Percentiles rank a stretch among this genome's conserved stretches.
phyloP scores from a whole-genome alignment of 2,113 vertebrate genomes.

The Leptobrachium ailaonicum region DNA sequence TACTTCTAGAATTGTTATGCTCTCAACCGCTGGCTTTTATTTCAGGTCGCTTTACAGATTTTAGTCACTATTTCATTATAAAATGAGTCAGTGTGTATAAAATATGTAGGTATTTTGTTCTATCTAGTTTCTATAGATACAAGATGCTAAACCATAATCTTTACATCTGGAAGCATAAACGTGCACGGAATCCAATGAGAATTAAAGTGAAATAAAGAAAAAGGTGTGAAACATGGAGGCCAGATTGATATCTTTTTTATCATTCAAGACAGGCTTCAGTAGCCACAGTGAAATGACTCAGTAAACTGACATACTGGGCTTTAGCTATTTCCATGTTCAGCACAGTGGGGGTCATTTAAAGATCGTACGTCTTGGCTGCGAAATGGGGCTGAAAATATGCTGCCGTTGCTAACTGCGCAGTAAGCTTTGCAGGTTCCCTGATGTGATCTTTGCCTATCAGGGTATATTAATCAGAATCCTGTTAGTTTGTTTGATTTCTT shows the following conservation, averaged over 20 bases:
- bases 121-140: no score
- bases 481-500: conserved; percentile 40
- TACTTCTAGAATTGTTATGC: no score
- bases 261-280: conserved; percentile 46
- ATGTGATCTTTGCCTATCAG: conserved; percentile 47
- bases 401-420: conserved; percentile 48
- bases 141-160: background rate
- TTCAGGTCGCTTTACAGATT: no score
- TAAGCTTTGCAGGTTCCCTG: conserved; percentile 45
- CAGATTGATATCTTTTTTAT: conserved; percentile 50
- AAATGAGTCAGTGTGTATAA: no score
- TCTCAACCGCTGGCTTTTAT: no score
- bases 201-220: conserved; percentile 31
- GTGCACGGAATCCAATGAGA: conserved; percentile 22
- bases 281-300: conserved; percentile 48
- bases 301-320: conserved; percentile 48
- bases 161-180: background rate
- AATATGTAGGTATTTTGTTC: no score
- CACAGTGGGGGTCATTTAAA: conserved; percentile 52
- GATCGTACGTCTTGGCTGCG: conserved; percentile 49
- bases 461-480: conserved; percentile 50
- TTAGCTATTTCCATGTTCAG: conserved; percentile 50
- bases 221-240: conserved; percentile 33
- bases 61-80: no score
- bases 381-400: conserved; percentile 50